Evolutionary conservation across 2,888 invertebrate genomes (phyloP).

Genomic region (Philhelius pedissequus): DNA sequence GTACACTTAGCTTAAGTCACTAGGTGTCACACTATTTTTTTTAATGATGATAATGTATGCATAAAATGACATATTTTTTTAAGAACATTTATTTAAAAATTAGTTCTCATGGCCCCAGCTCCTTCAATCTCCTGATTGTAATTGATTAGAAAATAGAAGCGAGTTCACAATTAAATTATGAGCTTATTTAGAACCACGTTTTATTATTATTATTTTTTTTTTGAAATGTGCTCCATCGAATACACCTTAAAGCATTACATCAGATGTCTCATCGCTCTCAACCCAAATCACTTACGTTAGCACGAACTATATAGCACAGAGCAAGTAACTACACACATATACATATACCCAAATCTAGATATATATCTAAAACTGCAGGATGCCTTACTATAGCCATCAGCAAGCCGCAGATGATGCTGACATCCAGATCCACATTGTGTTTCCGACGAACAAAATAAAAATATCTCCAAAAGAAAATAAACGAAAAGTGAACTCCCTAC

Average conservation of each 20-base stretch:
- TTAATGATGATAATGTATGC: too few relatives aligned
- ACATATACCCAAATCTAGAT: constrained; percentile 15
- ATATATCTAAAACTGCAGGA: constrained; percentile 60
- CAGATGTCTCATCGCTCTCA: constrained; percentile 51
- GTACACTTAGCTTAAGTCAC: too few relatives aligned
- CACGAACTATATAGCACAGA: constrained; percentile 50
- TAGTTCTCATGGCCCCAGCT: too few relatives aligned
- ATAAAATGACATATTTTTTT: too few relatives aligned
- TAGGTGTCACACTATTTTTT: too few relatives aligned
- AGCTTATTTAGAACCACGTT: not conserved
- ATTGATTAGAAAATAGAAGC: too few relatives aligned
- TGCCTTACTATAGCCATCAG: constrained; percentile 69
- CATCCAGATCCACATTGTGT: constrained; percentile 69
- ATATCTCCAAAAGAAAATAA: constrained; percentile 18
- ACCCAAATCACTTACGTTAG: constrained; percentile 66
- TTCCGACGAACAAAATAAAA: constrained; percentile 60
- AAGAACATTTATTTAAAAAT: too few relatives aligned
- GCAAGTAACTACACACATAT: not conserved
- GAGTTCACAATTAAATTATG: too few relatives aligned
- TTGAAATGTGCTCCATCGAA: constrained; percentile 42
- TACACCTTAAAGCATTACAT: constrained; percentile 15
- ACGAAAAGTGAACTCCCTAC: constrained; percentile 55
- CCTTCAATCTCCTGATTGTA: too few relatives aligned
- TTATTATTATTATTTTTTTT: not conserved
- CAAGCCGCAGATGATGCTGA: constrained; percentile 71